phyloP scores from a whole-genome alignment of 2,113 vertebrate species.

The Danionella cerebrum region DNA sequence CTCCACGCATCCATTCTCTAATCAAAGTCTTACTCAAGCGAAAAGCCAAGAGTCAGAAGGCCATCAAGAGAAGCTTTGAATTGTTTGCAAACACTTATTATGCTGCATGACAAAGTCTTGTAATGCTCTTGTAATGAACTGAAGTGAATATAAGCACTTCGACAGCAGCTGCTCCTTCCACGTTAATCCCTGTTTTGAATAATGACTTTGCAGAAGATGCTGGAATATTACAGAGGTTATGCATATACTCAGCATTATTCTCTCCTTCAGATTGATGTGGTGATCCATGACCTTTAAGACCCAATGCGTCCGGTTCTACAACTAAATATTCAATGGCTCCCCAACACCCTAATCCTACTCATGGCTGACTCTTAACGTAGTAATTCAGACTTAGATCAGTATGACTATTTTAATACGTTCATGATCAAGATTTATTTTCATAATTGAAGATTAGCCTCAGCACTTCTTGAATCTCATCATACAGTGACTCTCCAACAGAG shows the following conservation, averaged over 20 bases:
- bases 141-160: background rate
- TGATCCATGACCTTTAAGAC: too few relatives aligned
- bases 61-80: background rate
- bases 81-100: background rate
- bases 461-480: too few relatives aligned
- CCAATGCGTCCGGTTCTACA: too few relatives aligned
- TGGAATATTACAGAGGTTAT: background rate
- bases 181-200: slow-evolving; percentile 2
- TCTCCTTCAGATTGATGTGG: too few relatives aligned
- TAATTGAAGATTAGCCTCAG: too few relatives aligned
- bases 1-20: background rate
- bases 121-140: slow-evolving; percentile 4
- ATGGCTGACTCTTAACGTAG: too few relatives aligned
- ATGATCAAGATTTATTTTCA: too few relatives aligned
- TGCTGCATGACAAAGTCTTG: background rate
- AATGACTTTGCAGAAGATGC: background rate
- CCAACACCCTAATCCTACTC: too few relatives aligned
- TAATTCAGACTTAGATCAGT: too few relatives aligned
- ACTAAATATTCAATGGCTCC: too few relatives aligned
- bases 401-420: too few relatives aligned
- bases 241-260: too few relatives aligned
- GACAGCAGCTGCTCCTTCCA: background rate
- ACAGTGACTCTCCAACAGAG: background rate
- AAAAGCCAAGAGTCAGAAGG: background rate
- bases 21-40: background rate